A percentile compares a stretch with the other conserved stretches of the same genome.
phyloP scores from a whole-genome alignment of 2,888 invertebrate species.

The Protophormia terraenovae region DNA sequence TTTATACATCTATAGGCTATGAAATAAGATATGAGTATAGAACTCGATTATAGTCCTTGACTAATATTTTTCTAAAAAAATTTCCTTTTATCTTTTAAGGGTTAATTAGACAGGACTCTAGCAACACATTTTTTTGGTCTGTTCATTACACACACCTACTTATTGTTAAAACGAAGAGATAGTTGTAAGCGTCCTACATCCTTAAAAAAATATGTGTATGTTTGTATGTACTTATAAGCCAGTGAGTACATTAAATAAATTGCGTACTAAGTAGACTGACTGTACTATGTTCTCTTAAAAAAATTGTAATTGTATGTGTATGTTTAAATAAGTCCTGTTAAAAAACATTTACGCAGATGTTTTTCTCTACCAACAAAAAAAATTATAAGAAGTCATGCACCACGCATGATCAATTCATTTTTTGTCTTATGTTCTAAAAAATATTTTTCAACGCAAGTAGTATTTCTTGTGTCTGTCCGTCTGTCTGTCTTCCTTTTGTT shows the following conservation, averaged over 20 bases:
- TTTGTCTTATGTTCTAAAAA: conserved; percentile 29
- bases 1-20: too few species aligned
- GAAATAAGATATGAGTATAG: too few species aligned
- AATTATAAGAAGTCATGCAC: conserved; percentile 56
- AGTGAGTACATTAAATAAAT: background rate
- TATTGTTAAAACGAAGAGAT: background rate
- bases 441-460: conserved; percentile 29
- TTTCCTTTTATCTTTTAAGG: background rate
- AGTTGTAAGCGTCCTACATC: background rate
- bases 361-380: conserved; percentile 32
- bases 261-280: conserved; percentile 14
- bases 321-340: conserved; percentile 10
- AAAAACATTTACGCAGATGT: conserved; percentile 69
- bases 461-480: conserved; percentile 15
- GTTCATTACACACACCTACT: conserved; percentile 46
- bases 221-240: conserved; percentile 7
- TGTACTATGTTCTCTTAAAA: background rate
- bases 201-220: background rate
- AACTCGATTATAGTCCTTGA: too few species aligned
- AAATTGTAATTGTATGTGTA: background rate
- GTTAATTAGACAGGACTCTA: conserved; percentile 48
- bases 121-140: conserved; percentile 24
- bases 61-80: too few species aligned
- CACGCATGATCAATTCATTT: conserved; percentile 68
- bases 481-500: conserved; percentile 44